Base-by-base conservation (phyloP, 1,140 invertebrate genomes). In the Doryteuthis pealeii region DNA sequence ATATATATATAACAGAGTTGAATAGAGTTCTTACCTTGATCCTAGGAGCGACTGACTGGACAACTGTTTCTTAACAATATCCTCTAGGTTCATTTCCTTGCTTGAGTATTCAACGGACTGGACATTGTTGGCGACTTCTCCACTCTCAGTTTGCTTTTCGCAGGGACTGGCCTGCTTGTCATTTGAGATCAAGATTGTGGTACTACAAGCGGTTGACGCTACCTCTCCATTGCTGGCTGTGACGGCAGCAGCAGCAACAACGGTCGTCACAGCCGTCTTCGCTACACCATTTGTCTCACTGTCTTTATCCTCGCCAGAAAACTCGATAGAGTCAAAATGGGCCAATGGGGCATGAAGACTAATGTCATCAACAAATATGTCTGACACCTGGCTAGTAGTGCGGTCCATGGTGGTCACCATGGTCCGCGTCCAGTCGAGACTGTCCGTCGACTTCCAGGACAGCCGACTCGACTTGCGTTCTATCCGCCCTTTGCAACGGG, bases 391-490 rank as follows among this genome's bases (percentile, higher is more conserved):
- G 74, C 80, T 82, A 70, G 74, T 74, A 67, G 77, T 78, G 30
- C 80, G 76, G 75, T 80, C 80, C 76, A 81, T 73, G 71, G 71
- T 76, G 35, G 73, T 80, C 32, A 71, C 73, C 65, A 82, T 74
- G 43, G 79, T 76, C 67, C 73, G 77, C 69, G 77, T 74, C 77
- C 76, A 76, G 71, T 82, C 77, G 74, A 82, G 74, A 77, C 79
- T 78, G 77, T 82, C 80, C 15, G 77, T 74, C 33, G 80, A 82
- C 66, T 82, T 82, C 77, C 80, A 82, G 31, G 80, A 82, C 73
- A 82, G 73, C 43, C 77, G 58, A 58, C 32, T 68, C 1, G 28
- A 68, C 66, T 68, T 68, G 2, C 28, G 15, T 22, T 68, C 66
- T n/a, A 62, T 62, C 6, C 54, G 54, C 18, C 30, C 30, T 68